Base-by-base conservation (phyloP, 2,888 invertebrate genomes). In the Rhogogaster chlorosoma region DNA sequence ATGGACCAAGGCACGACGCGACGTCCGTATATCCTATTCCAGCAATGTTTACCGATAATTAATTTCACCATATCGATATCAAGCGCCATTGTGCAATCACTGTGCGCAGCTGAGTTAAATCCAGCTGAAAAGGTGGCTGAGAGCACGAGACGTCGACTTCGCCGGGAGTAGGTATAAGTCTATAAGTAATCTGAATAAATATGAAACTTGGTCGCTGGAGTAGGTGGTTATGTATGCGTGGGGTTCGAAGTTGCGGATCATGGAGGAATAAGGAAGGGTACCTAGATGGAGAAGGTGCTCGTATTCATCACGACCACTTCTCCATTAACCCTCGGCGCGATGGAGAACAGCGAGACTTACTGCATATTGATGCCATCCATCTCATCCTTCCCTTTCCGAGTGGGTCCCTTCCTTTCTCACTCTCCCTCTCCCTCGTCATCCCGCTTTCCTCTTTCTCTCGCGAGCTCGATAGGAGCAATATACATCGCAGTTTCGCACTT, bases 291-390 rank as follows among this genome's bases (percentile, higher is more conserved):
- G 64, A 83, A 83, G 83, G 83, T 83, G 83, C 87, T 87, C 86
- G 85, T 87, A 86, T 87, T 87, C 86, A 86, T 87, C 87, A 86
- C 87, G 87, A 86, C 86, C 88, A 87, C 88, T 88, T 88, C 90
- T 91, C 92, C 91, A 91, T 92, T 92, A 92, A 91, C 91, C 90
- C 89, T 87, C 88, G 90, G 88, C 90, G 90, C 89, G 89, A 89
- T 88, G 86, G 89, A 88, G 88, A 88, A 90, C 91, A 91, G 83
- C 83, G 83, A 83, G 91, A 92, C 92, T 92, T 92, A 92, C 92
- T 92, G 92, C 92, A 92, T 92, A 92, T 92, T 92, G 92, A 92
- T 92, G 92, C 91, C 92, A 92, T 92, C 91, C 92, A 92, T 92
- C 92, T 90, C 88, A 86, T 84, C 87, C 88, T 88, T 88, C 89